Percentiles rank a stretch among this genome's conserved stretches.
phyloP scores from a whole-genome alignment of 1,140 invertebrate species.

The Cherax destructor region DNA sequence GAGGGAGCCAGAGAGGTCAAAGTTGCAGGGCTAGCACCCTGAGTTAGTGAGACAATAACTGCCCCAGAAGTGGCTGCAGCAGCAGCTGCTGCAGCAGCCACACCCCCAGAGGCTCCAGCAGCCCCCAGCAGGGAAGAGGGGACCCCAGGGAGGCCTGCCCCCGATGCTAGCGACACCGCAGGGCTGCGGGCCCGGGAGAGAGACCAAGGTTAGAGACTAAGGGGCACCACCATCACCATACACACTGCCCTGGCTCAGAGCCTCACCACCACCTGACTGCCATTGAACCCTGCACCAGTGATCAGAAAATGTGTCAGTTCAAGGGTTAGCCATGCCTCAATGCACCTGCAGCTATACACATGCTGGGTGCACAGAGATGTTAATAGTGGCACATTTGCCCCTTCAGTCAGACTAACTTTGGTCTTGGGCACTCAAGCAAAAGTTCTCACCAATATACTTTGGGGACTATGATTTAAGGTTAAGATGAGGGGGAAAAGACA shows the following conservation, averaged over 20 bases:
- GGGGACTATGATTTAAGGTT: conserved; percentile 63
- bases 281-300: conserved; percentile 58
- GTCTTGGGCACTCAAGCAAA: conserved; percentile 72
- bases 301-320: conserved; percentile 72
- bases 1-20: conserved; percentile 61
- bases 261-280: conserved; percentile 66
- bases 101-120: conserved; percentile 65
- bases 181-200: conserved; percentile 69
- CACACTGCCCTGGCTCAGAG: conserved; percentile 59
- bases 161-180: conserved; percentile 67
- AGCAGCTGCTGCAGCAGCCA: conserved; percentile 64
- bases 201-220: conserved; percentile 71
- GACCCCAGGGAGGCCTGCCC: conserved; percentile 65
- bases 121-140: conserved; percentile 65
- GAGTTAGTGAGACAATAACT: conserved; percentile 58
- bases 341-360: conserved; percentile 53
- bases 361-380: conserved; percentile 69
- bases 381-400: conserved; percentile 70
- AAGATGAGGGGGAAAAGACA: conserved; percentile 67
- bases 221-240: conserved; percentile 57
- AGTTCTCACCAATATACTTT: conserved; percentile 71
- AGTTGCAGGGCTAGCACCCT: conserved; percentile 57
- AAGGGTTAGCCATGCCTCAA: conserved; percentile 71
- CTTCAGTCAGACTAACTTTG: conserved; percentile 70
- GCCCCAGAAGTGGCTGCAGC: conserved; percentile 69